Evolutionary conservation across 2,797 vertebrate species (phyloP), one percentile per base, ranked within the genome.

Genomic region (Ambastaia sidthimunki): DNA sequence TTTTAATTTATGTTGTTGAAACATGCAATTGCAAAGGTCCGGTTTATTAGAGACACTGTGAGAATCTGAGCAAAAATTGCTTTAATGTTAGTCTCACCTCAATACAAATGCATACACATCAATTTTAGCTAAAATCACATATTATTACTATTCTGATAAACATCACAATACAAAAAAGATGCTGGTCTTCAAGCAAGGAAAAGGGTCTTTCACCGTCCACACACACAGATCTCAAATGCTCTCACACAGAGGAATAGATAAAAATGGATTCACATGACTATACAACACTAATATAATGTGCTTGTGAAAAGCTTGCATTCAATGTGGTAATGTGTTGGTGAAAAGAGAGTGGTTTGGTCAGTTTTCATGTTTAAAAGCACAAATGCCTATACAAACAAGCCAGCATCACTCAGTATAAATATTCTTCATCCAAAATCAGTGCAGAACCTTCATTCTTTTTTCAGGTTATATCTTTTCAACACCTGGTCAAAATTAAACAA

Each of bases 351-450:
- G 28, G 47, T 66, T 73, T 57, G 52, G 23, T 77, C 21, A 23
- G 34, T 28, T 67, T 54, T n/a, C 1, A 34, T n/a, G 21, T 63
- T 86, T 91, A 87, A 87, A 89, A 92, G 92, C 90, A 93, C 89
- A 85, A 60, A 84, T 81, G 71, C 80, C 82, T 85, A 82, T 89
- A 93, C 92, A 93, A 85, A 90, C 91, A 88, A 90, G 87, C 90
- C 91, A 92, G 89, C 89, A 85, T 90, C 89, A 91, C 85, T 91
- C 87, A 88, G 89, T 92, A 94, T 94, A 94, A 94, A 94, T 94
- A 94, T 92, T 94, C 91, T 94, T 94, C 91, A 93, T 93, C 92
- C 91, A 92, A 93, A 90, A 92, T 93, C 93, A 94, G 93, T 94
- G 93, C 92, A 93, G 91, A 90, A 91, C 88, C 70, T 44, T 83